Base-by-base conservation (phyloP, 2,888 invertebrate genomes). In the Scaptomyza parva region DNA sequence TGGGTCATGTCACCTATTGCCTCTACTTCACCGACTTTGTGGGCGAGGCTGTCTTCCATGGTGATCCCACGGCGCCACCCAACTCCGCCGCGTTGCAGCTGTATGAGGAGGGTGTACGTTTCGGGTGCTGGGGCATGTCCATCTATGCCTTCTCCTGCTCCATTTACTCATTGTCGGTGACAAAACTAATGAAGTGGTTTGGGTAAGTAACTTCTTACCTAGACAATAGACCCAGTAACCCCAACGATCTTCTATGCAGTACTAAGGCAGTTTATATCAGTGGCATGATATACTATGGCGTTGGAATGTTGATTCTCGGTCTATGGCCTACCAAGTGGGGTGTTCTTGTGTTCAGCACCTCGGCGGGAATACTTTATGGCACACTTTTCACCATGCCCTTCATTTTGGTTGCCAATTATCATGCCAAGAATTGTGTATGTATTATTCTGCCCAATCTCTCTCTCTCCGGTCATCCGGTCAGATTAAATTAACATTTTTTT, bases 11-110 rank as follows among this genome's bases (percentile, higher is more conserved):
- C n/a, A 94, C 94, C 76, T 95, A 94, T 78, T 94, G 94, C 1
- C 90, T 95, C 9, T 94, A 94, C 86, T 95, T 95, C 83, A 95
- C 94, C 0, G 94, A 94, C 89, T 95, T 94, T 88, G 94, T 95
- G 1, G 94, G 94, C 0, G 94, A 95, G 88, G 92, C 93, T 1
- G 84, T 84, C 5, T 84, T 78, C 43, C 69, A 76, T 14, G 84
- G 84, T 1, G 64, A 79, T 64, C 84, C 84, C 8, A 64, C 57
- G 77, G 91, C 91, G 0, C 48, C 83, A 0, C 78, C 83, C 3
- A 74, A 81, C 14, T 84, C 91, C 0, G 64, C 74, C 2, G 68
- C 65, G 1, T 77, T 86, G 9, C 41, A 79, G 14, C 75, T 90
- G 0, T 92, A 92, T 59, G 90, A 92, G 33, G 85, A 89, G 2